These are phyloP conservation scores for Drosophila falleni DNA, from an alignment of 2,888 invertebrate species.

Conservation along the genomic window DNA sequence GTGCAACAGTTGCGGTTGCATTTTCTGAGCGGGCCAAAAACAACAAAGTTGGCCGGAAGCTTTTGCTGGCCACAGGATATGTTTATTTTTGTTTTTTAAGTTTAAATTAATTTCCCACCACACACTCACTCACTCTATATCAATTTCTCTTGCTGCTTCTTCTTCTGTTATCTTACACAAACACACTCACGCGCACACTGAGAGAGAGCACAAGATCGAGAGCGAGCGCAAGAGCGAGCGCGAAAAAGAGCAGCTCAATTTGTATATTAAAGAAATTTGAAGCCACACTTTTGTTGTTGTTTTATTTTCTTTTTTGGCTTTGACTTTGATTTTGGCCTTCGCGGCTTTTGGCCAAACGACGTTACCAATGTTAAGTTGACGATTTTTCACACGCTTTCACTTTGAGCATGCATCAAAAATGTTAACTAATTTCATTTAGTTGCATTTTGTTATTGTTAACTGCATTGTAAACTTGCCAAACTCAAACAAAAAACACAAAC, in stretches of 20 bases:
- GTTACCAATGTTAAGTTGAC: slow-evolving; percentile 49
- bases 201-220: background rate
- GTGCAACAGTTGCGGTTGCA: slow-evolving; percentile 64
- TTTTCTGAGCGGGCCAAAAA: slow-evolving; percentile 21
- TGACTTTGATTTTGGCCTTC: slow-evolving; percentile 27
- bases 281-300: slow-evolving; percentile 24
- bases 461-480: slow-evolving; percentile 22
- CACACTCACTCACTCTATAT: background rate
- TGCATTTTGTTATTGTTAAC: slow-evolving; percentile 28
- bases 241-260: slow-evolving; percentile 22
- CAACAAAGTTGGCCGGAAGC: slow-evolving; percentile 53
- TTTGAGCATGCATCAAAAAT: slow-evolving; percentile 51
- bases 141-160: slow-evolving; percentile 3
- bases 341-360: slow-evolving; percentile 18
- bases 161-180: slow-evolving; percentile 7
- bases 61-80: slow-evolving; percentile 60
- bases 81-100: slow-evolving; percentile 28
- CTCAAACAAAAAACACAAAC: slow-evolving; percentile 36
- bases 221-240: slow-evolving; percentile 1
- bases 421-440: slow-evolving; percentile 41
- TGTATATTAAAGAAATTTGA: slow-evolving; percentile 20
- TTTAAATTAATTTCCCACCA: slow-evolving; percentile 7
- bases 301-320: slow-evolving; percentile 13
- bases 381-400: slow-evolving; percentile 77
- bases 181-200: slow-evolving; percentile 8